Percentiles rank a stretch among this genome's conserved stretches.
phyloP scores from a whole-genome alignment of 2,113 vertebrate species.

The Dunckerocampus dactyliophorus region DNA sequence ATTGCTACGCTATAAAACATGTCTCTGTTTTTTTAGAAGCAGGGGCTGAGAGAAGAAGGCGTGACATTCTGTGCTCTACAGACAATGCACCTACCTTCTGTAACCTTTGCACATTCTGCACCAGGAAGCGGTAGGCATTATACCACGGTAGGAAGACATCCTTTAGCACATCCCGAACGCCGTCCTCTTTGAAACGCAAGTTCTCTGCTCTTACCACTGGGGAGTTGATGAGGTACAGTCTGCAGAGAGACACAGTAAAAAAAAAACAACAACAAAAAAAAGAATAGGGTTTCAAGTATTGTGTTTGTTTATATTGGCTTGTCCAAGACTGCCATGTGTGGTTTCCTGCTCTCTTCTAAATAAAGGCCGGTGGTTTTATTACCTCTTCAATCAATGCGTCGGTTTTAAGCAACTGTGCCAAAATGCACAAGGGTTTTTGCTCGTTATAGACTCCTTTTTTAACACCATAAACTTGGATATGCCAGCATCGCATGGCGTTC shows the following conservation, averaged over 20 bases:
- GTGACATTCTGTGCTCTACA: slow-evolving; percentile 4
- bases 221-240: slow-evolving; percentile 96
- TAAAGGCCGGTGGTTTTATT: neutral
- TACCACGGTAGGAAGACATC: slow-evolving; percentile 99
- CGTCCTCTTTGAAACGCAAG: slow-evolving; percentile 95
- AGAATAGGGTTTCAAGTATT: no score
- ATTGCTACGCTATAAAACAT: neutral
- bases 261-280: slow-evolving; percentile 7
- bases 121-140: slow-evolving; percentile 94
- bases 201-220: slow-evolving; percentile 96
- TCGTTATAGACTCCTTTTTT: neutral
- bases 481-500: neutral
- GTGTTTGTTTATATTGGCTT: no score
- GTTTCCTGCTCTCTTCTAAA: neutral
- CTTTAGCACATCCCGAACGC: slow-evolving; percentile 90
- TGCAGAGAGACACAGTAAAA: slow-evolving; percentile 60
- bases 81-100: slow-evolving; percentile 77
- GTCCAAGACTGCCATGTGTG: neutral
- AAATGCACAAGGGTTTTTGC: neutral
- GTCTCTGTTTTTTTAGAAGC: neutral
- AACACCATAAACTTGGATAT: neutral
- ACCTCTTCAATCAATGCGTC: neutral
- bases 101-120: slow-evolving; percentile 87
- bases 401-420: neutral
- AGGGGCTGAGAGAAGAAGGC: neutral